These are phyloP conservation scores for Planiliza haematocheilus DNA, from an alignment of 2,113 vertebrate species.

Conservation along the genomic window DNA sequence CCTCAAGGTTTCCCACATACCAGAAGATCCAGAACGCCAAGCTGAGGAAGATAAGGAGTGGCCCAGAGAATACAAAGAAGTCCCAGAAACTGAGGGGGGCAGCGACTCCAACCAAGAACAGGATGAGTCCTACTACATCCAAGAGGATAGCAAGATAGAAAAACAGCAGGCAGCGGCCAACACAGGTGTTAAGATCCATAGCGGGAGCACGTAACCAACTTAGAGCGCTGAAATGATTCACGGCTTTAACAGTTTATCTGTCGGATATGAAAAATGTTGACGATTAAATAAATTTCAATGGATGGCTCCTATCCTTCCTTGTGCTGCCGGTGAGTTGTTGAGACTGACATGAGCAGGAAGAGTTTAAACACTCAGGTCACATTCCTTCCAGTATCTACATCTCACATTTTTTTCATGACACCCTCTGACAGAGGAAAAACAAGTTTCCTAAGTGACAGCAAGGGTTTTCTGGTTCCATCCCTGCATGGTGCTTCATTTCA, in stretches of 20 bases:
- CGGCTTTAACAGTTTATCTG: background rate
- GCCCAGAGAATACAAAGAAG: slow-evolving; percentile 85
- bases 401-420: slow-evolving; percentile 36
- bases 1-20: slow-evolving; percentile 87
- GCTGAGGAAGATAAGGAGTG: slow-evolving; percentile 85
- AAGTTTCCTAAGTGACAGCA: slow-evolving; percentile 24
- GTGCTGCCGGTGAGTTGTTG: background rate
- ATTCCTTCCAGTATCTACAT: slow-evolving; percentile 57
- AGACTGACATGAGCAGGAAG: slow-evolving; percentile 29
- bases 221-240: too few species aligned
- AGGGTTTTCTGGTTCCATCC: background rate
- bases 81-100: slow-evolving; percentile 83
- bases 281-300: background rate
- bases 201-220: background rate
- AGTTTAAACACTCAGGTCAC: slow-evolving; percentile 30
- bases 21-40: slow-evolving; percentile 89
- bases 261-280: background rate
- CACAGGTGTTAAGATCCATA: slow-evolving; percentile 59
- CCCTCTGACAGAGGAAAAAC: slow-evolving; percentile 16
- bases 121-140: slow-evolving; percentile 78
- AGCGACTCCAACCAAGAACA: slow-evolving; percentile 85
- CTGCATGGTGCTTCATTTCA: slow-evolving; percentile 11
- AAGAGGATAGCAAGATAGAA: slow-evolving; percentile 78
- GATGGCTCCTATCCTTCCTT: background rate
- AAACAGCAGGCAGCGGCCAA: slow-evolving; percentile 77